A percentile compares a stretch with the other conserved stretches of the same genome.
Conservation (phyloP, 1,140 invertebrate genomes). For the Bombus superbus region DNA sequence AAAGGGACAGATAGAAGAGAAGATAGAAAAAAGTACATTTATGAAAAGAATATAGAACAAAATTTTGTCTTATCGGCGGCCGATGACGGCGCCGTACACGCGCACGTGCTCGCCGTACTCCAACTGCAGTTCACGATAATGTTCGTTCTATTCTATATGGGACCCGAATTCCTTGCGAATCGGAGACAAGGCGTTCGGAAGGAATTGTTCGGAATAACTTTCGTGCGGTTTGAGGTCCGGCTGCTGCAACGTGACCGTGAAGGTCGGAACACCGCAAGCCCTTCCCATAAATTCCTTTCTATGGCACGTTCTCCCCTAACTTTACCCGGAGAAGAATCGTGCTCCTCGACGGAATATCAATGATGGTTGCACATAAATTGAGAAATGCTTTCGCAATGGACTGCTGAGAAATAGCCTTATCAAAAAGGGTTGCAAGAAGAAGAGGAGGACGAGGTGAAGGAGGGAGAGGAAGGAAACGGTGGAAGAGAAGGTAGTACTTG, state of each 20-base stretch:
- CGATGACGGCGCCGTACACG: constrained; percentile 14
- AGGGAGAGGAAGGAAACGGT: neutral
- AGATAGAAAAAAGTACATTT: too few species aligned
- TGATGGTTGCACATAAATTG: constrained; percentile 54
- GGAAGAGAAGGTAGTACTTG: neutral
- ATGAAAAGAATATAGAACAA: neutral
- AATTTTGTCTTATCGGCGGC: constrained; percentile 6
- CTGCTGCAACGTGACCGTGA: constrained; percentile 61
- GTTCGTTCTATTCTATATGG: constrained; percentile 33
- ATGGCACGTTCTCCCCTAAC: constrained; percentile 45
- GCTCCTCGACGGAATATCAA: constrained; percentile 53
- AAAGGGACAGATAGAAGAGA: too few species aligned
- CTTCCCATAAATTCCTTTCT: constrained; percentile 62
- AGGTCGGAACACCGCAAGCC: constrained; percentile 62
- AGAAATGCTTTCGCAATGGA: constrained; percentile 46
- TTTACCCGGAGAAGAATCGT: constrained; percentile 34
- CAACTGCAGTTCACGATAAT: neutral
- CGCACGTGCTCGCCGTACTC: neutral
- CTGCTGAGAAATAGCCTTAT: constrained; percentile 29
- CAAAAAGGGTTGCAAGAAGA: neutral
- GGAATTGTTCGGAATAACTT: constrained; percentile 53
- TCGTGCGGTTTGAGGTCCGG: constrained; percentile 59
- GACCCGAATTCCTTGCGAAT: constrained; percentile 20
- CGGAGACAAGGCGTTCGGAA: constrained; percentile 29
- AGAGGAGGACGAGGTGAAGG: neutral